Evolutionary conservation across 2,888 invertebrate species (phyloP).

Genomic region (Diaprepes abbreviatus): DNA sequence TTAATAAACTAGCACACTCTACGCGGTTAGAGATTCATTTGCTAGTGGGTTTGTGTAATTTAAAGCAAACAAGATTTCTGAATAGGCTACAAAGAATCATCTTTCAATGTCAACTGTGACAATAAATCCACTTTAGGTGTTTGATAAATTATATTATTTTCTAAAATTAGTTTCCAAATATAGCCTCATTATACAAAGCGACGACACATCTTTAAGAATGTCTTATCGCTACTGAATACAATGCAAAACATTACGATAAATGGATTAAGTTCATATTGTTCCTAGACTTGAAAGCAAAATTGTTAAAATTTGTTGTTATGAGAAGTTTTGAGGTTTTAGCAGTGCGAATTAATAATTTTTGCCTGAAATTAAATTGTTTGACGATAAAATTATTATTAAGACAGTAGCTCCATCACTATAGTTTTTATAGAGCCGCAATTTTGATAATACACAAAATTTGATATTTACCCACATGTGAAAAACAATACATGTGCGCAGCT

Average conservation of each 20-base stretch:
- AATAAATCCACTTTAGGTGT: slow-evolving; percentile 37
- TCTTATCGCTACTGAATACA: background rate
- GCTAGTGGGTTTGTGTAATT: slow-evolving; percentile 43
- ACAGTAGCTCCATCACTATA: too few species aligned
- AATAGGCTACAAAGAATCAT: slow-evolving; percentile 43
- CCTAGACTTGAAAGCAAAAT: background rate
- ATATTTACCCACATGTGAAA: too few species aligned
- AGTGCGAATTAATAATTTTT: slow-evolving; percentile 15
- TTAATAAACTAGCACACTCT: slow-evolving; percentile 44
- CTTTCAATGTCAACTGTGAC: slow-evolving; percentile 42
- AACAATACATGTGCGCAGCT: too few species aligned
- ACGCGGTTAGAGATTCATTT: slow-evolving; percentile 42
- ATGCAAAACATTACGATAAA: slow-evolving; percentile 8
- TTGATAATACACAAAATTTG: too few species aligned
- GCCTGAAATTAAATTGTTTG: too few species aligned
- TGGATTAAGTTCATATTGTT: slow-evolving; percentile 14
- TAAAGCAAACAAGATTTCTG: slow-evolving; percentile 41
- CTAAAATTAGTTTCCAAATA: slow-evolving; percentile 21
- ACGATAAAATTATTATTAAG: too few species aligned
- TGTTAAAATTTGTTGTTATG: background rate
- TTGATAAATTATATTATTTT: slow-evolving; percentile 36
- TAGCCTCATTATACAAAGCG: slow-evolving; percentile 17
- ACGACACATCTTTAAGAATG: slow-evolving; percentile 14
- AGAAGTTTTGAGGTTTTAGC: background rate
- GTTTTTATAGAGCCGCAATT: too few species aligned